These are phyloP conservation scores for Lacerta agilis DNA, from an alignment of 2,797 vertebrate species.

Conservation along the genomic window DNA sequence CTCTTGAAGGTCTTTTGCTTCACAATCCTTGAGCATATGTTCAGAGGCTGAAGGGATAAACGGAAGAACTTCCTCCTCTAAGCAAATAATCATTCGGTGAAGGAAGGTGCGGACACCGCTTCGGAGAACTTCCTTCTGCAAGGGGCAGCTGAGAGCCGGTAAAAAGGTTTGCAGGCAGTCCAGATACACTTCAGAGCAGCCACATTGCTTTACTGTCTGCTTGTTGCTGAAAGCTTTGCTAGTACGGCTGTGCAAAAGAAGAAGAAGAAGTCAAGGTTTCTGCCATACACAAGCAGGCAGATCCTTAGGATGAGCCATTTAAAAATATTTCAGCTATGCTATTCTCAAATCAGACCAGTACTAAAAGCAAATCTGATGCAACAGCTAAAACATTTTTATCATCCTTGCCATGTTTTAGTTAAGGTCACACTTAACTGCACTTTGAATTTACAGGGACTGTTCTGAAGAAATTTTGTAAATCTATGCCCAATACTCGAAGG, in stretches of 20 bases:
- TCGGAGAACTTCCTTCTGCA: constrained; percentile 90
- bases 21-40: constrained; percentile 98
- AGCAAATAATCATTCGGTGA: constrained; percentile 98
- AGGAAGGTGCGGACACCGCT: constrained; percentile 96
- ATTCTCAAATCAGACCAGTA: neutral
- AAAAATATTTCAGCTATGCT: neutral
- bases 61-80: constrained; percentile 97
- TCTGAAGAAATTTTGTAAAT: neutral
- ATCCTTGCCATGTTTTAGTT: neutral
- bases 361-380: neutral
- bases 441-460: neutral
- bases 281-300: neutral
- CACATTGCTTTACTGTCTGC: constrained; percentile 96
- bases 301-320: neutral
- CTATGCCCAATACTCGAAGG: neutral
- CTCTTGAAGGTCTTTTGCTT: constrained; percentile 97
- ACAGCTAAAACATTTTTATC: neutral
- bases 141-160: constrained; percentile 92
- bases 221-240: constrained; percentile 99
- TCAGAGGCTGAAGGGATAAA: constrained; percentile 95
- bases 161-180: constrained; percentile 95
- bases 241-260: constrained; percentile 85
- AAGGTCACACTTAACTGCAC: neutral
- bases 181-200: constrained; percentile 95
- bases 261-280: neutral